Base-by-base conservation (phyloP, 2,888 invertebrate species). In the Dastarcus helophoroides region DNA sequence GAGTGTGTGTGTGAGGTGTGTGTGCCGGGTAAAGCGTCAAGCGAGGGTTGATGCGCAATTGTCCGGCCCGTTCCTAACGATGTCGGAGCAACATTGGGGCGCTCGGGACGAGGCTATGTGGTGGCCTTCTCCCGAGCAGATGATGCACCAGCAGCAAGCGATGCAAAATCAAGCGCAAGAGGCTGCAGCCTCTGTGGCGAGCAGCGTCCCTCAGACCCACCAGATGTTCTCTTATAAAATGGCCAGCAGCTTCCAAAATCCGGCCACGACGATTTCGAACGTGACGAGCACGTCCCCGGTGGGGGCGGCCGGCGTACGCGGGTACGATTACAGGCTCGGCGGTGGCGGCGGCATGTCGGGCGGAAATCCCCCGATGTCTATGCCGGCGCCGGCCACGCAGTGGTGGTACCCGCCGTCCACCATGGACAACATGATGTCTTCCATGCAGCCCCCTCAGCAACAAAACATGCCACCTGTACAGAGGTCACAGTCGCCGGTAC, bases 221-320 rank as follows among this genome's bases (percentile, higher is more conserved):
- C 82, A 82, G 62, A 68, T 83, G 47, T 84, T 83, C 60, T 77
- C 79, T 40, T 85, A 85, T 62, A 85, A 84, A 71, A 83, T 85
- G 82, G 78, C 82, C 52, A 78, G 79, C 60, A 80, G 79, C 60
- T 83, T 84, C 69, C 74, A 81, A 51, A 75, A 73, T 60, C 72
- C 75, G 50, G 67, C 70, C 64, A 76, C 72, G 62, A 76, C 71
- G 56, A 71, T 71, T 64, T 69, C 65, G 54, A 69, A 60, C 48
- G 69, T 72, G 47, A 69, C 73, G 46, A 68, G 75, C 48, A 68
- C 73, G 43, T 67, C 71, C 47, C 69, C 76, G 37, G 71, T 73
- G 41, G 69, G 73, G 39, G 53, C 58, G 40, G 54, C 57, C 38
- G 64, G 62, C 44, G 49, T 53, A 33, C 50, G 56, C 41, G 74